Conservation (phyloP, 2,888 invertebrate genomes). For the Phengaris arion region DNA sequence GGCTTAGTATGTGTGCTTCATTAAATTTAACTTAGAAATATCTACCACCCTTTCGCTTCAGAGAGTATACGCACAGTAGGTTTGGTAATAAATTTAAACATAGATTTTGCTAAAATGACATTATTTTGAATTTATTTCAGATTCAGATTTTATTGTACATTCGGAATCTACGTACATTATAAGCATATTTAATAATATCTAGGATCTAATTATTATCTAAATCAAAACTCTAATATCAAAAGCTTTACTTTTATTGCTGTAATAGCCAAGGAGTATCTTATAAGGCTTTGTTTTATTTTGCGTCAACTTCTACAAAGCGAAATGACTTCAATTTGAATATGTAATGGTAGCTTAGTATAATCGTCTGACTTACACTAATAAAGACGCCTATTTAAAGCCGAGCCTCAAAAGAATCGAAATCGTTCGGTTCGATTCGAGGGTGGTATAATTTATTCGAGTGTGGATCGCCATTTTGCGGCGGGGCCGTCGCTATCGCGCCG, state of each 20-base stretch:
- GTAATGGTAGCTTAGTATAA: constrained; percentile 79
- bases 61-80: constrained; percentile 3
- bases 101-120: not conserved
- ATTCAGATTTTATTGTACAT: not conserved
- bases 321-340: constrained; percentile 80
- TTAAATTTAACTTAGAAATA: constrained; percentile 50
- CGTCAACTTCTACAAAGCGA: constrained; percentile 77
- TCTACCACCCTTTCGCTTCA: constrained; percentile 37
- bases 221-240: not conserved
- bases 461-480: constrained; percentile 77
- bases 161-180: not conserved
- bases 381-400: constrained; percentile 73
- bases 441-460: constrained; percentile 78
- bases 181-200: not conserved
- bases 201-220: not conserved
- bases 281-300: constrained; percentile 76
- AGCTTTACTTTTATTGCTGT: not conserved
- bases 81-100: constrained; percentile 12
- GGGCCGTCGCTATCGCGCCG: constrained; percentile 69
- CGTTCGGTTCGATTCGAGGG: constrained; percentile 71
- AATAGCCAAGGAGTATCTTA: constrained; percentile 50
- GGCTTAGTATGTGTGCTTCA: constrained; percentile 53
- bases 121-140: no score
- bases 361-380: constrained; percentile 80
- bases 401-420: constrained; percentile 78